Evolutionary conservation across 2,888 invertebrate species (phyloP), one percentile per base, ranked within the genome.

Genomic region (Cryptops parisi): DNA sequence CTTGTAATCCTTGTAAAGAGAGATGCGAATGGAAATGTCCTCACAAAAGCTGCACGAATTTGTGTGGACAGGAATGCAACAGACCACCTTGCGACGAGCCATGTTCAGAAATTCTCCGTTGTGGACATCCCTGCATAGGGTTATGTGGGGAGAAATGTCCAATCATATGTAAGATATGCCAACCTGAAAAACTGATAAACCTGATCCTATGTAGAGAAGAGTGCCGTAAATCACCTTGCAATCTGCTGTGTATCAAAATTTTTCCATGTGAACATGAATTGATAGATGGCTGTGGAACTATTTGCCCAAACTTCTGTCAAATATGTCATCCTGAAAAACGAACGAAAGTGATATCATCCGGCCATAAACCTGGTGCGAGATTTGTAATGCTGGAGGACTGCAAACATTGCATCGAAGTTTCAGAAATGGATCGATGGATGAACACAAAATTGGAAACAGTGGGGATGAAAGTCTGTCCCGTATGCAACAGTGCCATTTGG

Each of bases 401-500:
- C 53, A 57, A 58, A 3, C 68, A 68, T 48, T 53, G 60, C 2
- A 61, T 74, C 45, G 73, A 72, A 60, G 64, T 63, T 1, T 54
- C 58, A 19, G 67, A 63, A 0, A 54, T 72, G 51, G 70, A 71
- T 56, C 25, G 58, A 5, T 68, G 63, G 63, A 60, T 68, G 58
- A 52, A 57, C 5, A 47, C 41, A 23, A 22, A 22, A 6, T 43
- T 41, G 9, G 54, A 44, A 4, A 63, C 63, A 55, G 63, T 68
- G 17, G 58, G 58, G 22, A 62, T 68, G 41, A 71, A 70, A 57
- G 51, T 53, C 1, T 81, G 81, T 61, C 80, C 80, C 0, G 65
- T 64, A 54, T 81, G 81, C 62, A 76, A 74, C 50, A 74, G 74
- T 21, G 71, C 75, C 0, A 76, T 82, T n/a, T 68, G 74, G n/a